Conservation (phyloP, 2,888 invertebrate species). For the Parnassius glacialis region DNA sequence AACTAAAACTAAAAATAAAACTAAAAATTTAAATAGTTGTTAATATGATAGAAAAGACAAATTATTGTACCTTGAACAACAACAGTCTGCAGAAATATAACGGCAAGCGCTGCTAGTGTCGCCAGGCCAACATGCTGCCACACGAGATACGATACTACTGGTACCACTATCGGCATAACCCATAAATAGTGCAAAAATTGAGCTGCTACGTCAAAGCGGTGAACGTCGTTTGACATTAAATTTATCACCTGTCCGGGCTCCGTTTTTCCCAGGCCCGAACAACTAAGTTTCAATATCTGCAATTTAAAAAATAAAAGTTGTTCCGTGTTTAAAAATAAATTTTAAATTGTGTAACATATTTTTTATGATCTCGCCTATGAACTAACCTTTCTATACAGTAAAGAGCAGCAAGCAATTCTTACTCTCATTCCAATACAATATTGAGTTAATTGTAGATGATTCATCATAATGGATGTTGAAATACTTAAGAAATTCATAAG, state of each 20-base stretch:
- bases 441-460: slow-evolving; percentile 81
- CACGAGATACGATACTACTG: slow-evolving; percentile 75
- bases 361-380: not conserved
- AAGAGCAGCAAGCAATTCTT: slow-evolving; percentile 87
- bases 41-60: too few relatives aligned
- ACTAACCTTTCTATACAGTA: slow-evolving; percentile 90
- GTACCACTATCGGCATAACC: slow-evolving; percentile 89
- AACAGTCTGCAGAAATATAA: slow-evolving; percentile 82
- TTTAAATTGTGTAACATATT: not conserved
- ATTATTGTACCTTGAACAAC: slow-evolving; percentile 69
- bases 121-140: slow-evolving; percentile 71
- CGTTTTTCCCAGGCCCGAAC: slow-evolving; percentile 81
- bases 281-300: slow-evolving; percentile 75
- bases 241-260: slow-evolving; percentile 90
- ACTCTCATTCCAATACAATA: slow-evolving; percentile 88
- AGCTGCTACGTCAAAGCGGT: slow-evolving; percentile 87
- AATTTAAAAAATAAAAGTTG: slow-evolving; percentile 30
- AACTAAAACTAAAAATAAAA: too few relatives aligned
- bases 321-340: not conserved
- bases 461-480: slow-evolving; percentile 82
- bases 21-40: too few relatives aligned
- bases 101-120: slow-evolving; percentile 61
- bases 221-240: slow-evolving; percentile 91
- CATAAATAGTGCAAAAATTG: slow-evolving; percentile 88
- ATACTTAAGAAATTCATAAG: slow-evolving; percentile 82